Conservation (phyloP, 2,113 vertebrate genomes). For the Copsychus sechellarum region DNA sequence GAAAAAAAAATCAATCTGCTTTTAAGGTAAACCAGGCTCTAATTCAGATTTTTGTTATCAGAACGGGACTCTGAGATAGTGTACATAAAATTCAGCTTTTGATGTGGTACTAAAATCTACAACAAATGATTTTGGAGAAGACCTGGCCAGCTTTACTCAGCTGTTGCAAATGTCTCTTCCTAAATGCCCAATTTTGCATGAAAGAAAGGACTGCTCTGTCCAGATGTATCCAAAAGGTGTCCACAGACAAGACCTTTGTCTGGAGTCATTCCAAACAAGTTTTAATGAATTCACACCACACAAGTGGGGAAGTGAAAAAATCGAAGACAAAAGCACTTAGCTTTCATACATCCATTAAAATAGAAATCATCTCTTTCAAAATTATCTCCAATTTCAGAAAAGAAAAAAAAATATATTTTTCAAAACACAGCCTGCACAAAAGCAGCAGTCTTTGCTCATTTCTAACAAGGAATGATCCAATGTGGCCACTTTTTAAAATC, state of each 20-base stretch:
- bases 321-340: neutral
- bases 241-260: neutral
- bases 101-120: neutral
- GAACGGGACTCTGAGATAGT: accelerated
- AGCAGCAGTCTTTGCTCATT: neutral
- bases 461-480: neutral
- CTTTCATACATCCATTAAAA: neutral
- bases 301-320: neutral
- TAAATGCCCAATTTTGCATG: neutral
- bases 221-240: neutral
- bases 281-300: neutral
- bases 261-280: neutral
- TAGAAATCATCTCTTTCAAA: neutral
- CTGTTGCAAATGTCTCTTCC: neutral
- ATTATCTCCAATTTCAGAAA: neutral
- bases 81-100: neutral
- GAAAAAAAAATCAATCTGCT: neutral
- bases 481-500: neutral
- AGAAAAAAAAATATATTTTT: neutral
- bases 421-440: neutral
- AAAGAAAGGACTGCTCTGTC: neutral
- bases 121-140: neutral
- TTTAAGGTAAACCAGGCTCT: neutral
- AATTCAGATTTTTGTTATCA: neutral
- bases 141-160: neutral